Conservation (phyloP, 2,888 invertebrate genomes). For the Pammene fasciana region DNA sequence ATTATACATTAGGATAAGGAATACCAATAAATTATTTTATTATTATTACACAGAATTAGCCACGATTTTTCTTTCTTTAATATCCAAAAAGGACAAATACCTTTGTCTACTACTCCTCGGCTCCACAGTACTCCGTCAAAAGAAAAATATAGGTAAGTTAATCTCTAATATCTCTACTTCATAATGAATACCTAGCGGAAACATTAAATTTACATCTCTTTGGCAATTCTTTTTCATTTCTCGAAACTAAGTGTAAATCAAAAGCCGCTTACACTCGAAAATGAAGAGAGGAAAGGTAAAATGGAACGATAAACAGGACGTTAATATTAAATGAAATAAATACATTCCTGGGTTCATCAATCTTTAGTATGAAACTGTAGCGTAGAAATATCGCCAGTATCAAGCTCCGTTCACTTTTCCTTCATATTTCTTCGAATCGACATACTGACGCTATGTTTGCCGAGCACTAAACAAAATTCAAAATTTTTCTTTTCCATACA, state of each 20-base stretch:
- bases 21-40: no score
- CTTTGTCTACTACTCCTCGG: no score
- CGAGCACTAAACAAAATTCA: neutral
- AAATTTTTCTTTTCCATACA: no score
- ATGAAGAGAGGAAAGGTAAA: neutral
- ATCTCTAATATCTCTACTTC: no score
- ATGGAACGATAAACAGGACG: constrained; percentile 9
- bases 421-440: constrained; percentile 48
- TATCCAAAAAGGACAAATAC: no score
- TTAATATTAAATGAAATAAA: constrained; percentile 37
- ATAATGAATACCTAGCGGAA: no score
- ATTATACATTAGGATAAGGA: no score
- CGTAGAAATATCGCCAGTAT: constrained; percentile 54
- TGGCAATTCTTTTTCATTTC: neutral
- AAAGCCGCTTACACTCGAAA: neutral
- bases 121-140: no score
- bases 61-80: no score
- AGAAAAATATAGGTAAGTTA: no score
- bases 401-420: constrained; percentile 49
- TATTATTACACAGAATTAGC: no score
- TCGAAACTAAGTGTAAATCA: neutral
- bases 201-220: no score
- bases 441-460: constrained; percentile 41
- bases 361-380: constrained; percentile 54
- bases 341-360: constrained; percentile 50